Percentiles rank a stretch among this genome's conserved stretches.
Conservation (phyloP, 2,888 invertebrate genomes). For the Pterobdella sp. region DNA sequence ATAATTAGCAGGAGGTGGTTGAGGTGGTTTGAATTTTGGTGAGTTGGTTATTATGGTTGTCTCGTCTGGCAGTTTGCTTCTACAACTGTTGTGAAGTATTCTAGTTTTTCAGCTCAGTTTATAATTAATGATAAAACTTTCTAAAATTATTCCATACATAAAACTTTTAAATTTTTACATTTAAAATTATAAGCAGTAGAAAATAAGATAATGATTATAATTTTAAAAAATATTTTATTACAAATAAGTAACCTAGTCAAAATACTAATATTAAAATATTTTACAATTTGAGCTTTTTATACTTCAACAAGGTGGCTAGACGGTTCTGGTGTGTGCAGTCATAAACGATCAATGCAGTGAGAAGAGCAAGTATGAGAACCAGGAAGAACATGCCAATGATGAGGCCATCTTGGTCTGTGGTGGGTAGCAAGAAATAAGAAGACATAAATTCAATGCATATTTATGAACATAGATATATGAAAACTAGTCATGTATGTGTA, state of each 20-base stretch:
- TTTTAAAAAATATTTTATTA: not conserved
- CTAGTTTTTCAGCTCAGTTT: too few species aligned
- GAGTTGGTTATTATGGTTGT: not conserved
- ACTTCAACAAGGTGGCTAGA: not conserved
- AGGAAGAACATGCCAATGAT: constrained; percentile 18
- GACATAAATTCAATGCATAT: too few species aligned
- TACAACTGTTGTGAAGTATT: too few species aligned
- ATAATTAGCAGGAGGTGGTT: too few species aligned
- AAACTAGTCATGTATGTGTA: too few species aligned
- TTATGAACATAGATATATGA: too few species aligned
- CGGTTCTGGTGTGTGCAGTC: constrained; percentile 12
- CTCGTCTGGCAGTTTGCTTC: not conserved
- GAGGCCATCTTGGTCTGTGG: not conserved
- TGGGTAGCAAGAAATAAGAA: not conserved
- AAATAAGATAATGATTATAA: too few species aligned
- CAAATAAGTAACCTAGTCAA: not conserved
- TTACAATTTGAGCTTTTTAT: not conserved
- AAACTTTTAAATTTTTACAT: too few species aligned
- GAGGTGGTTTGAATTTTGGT: not conserved
- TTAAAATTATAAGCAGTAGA: too few species aligned
- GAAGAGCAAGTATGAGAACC: constrained; percentile 11
- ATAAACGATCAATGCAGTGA: constrained; percentile 9
- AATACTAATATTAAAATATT: not conserved
- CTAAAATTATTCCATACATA: not conserved
- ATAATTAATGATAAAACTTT: not conserved